Evolutionary conservation across 2,113 vertebrate species (phyloP).

Genomic region (Prinia subflava): DNA sequence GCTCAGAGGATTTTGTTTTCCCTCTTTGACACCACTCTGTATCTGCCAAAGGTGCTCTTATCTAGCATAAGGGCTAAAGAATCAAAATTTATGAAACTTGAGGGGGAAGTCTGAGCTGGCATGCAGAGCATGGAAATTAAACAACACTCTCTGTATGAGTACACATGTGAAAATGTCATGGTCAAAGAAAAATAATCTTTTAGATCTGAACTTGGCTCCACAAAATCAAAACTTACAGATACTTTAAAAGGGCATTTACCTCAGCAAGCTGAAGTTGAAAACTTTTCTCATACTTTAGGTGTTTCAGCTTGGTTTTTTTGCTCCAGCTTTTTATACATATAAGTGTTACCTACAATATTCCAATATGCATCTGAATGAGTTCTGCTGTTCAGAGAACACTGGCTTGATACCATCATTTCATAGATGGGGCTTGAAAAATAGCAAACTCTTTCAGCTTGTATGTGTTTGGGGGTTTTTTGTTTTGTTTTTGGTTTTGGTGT

Average conservation of each 20-base stretch:
- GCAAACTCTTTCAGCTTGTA: background rate
- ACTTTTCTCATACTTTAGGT: background rate
- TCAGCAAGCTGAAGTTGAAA: background rate
- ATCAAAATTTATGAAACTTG: background rate
- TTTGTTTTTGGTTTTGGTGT: background rate
- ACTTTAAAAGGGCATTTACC: background rate
- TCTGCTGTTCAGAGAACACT: background rate
- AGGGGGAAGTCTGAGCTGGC: background rate
- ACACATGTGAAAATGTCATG: background rate
- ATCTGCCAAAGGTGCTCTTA: background rate
- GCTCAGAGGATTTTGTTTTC: background rate
- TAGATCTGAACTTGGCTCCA: background rate
- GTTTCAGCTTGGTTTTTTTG: background rate
- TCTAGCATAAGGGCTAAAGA: background rate
- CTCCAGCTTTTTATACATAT: background rate
- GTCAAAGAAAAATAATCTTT: background rate
- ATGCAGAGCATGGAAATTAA: background rate
- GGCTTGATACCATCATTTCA: background rate
- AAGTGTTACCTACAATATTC: background rate
- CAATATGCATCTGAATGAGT: background rate
- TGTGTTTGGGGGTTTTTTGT: background rate
- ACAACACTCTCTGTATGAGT: background rate
- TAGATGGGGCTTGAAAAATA: background rate
- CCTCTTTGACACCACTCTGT: background rate
- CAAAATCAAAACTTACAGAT: background rate